Evolutionary conservation across 2,888 invertebrate genomes (phyloP), one percentile per base, ranked within the genome.

Genomic region (Drosophila koepferae): DNA sequence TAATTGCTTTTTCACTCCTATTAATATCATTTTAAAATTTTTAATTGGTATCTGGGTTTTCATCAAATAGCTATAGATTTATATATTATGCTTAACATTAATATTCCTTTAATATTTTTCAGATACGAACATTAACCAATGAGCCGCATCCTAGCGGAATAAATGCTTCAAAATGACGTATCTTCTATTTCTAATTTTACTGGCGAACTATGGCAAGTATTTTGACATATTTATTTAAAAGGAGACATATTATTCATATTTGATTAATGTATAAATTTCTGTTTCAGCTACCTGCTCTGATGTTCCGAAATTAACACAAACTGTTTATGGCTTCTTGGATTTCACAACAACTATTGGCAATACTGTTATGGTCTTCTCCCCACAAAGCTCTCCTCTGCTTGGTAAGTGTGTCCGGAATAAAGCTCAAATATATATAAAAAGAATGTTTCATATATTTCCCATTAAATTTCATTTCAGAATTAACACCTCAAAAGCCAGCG

Each of bases 271-370:
- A 12, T 31, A 0, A 8, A 16, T 41, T 38, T 9, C 3, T n/a
- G 51, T 80, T 71, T 36, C 59, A 86, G 86, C 70, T 34, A 65
- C 71, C 23, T 67, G 64, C 41, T 68, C 67, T 38, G 80, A 86
- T 43, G 40, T 51, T 8, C 72, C 68, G 48, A 94, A 95, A 80
- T 94, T 96, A 76, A 98, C 98, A 23, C 98, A 98, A 93, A 98
- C 98, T 0, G 98, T 98, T 56, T 98, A 98, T 90, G 98, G 98
- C 63, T 98, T 98, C 93, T 94, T 98, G 81, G 98, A 98, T 93
- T 98, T 98, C 93, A 97, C 98, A 60, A 98, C 98, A 1, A 98
- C 98, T 5, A 97, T 98, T 89, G 98, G 97, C 74, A 97, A 98
- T 92, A 98, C 98, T 16, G 96, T 98, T 61, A 98, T 98, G 97